Evolutionary conservation across 2,113 vertebrate species (phyloP).

Genomic region (Collichthys lucidus): DNA sequence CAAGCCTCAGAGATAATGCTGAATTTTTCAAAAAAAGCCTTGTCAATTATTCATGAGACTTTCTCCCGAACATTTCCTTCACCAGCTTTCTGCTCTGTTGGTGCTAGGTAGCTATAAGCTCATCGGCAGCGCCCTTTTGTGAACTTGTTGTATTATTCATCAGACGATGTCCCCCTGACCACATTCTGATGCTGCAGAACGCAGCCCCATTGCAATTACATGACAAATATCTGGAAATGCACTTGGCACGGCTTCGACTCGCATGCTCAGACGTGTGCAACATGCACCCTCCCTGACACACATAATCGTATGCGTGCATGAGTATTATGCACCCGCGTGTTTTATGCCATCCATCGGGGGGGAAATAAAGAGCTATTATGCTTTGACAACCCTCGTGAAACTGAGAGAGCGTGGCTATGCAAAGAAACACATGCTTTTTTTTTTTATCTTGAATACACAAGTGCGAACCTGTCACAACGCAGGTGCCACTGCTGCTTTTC

Average conservation of each 20-base stretch:
- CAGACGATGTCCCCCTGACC: constrained; percentile 84
- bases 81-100: constrained; percentile 33
- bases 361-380: constrained; percentile 21
- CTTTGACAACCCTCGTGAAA: constrained; percentile 43
- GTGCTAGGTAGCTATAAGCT: constrained; percentile 78
- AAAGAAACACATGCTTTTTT: constrained; percentile 22
- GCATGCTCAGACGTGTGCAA: constrained; percentile 18
- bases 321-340: constrained; percentile 9
- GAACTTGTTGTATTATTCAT: constrained; percentile 94
- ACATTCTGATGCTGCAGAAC: constrained; percentile 57
- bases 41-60: constrained; percentile 95
- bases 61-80: constrained; percentile 89
- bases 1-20: constrained; percentile 88
- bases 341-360: background rate
- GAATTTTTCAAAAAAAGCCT: constrained; percentile 90
- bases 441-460: constrained; percentile 47
- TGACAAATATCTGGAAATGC: constrained; percentile 66
- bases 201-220: constrained; percentile 67
- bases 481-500: constrained; percentile 29
- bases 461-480: constrained; percentile 2
- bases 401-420: background rate
- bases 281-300: constrained; percentile 15
- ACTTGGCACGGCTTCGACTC: constrained; percentile 22
- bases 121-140: constrained; percentile 86
- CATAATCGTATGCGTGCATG: constrained; percentile 29